A percentile compares a stretch with the other conserved stretches of the same genome.
Conservation (phyloP, 2,113 vertebrate species). For the Thunnus thynnus region DNA sequence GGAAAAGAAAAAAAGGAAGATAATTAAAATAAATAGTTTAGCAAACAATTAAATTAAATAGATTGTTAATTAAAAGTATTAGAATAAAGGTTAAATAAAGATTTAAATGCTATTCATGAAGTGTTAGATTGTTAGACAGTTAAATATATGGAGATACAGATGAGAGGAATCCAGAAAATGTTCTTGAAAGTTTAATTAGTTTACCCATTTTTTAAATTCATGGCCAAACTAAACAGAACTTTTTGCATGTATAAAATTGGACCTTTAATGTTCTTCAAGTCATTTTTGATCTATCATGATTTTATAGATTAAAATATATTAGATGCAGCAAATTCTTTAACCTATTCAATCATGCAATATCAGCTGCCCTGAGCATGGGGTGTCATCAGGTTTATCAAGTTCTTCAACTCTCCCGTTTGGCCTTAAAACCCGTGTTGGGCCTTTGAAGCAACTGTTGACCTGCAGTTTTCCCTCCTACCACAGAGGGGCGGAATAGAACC, state of each 20-base stretch:
- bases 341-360: not conserved
- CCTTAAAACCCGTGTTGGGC: not conserved
- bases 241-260: not conserved
- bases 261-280: not conserved
- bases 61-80: conserved; percentile 48
- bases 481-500: conserved; percentile 75
- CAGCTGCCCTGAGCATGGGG: not conserved
- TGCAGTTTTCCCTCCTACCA: conserved; percentile 71
- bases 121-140: conserved; percentile 43
- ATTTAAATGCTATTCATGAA: conserved; percentile 29
- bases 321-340: not conserved
- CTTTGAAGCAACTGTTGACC: conserved; percentile 14
- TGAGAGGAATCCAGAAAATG: conserved; percentile 27
- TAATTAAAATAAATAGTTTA: conserved; percentile 68
- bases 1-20: conserved; percentile 66
- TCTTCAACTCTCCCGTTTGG: not conserved
- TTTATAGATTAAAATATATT: not conserved
- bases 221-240: not conserved
- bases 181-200: conserved; percentile 10
- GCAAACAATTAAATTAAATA: conserved; percentile 50
- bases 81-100: conserved; percentile 47
- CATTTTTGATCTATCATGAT: not conserved
- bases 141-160: conserved; percentile 32
- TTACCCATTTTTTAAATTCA: not conserved
- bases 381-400: not conserved